These are phyloP conservation scores for Zele albiditarsus DNA, from an alignment of 2,888 invertebrate genomes.

Conservation along the genomic window DNA sequence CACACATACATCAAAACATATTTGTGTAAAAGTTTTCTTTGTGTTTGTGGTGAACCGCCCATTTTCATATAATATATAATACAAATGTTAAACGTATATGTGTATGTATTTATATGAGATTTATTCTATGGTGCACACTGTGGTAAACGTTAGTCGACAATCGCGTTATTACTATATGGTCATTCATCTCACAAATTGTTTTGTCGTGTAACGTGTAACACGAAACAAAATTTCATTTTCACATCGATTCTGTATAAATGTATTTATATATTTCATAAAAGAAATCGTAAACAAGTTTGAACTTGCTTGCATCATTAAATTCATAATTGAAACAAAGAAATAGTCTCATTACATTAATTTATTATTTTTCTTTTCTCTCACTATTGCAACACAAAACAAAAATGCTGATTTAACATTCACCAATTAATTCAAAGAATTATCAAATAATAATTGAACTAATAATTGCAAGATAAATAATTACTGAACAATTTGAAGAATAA, in stretches of 20 bases:
- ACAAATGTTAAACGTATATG: neutral
- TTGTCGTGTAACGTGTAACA: neutral
- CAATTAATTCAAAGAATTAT: no score
- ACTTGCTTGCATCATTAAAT: neutral
- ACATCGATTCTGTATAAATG: neutral
- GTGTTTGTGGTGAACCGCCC: neutral
- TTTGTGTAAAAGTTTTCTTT: neutral
- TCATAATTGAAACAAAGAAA: neutral
- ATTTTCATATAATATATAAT: neutral
- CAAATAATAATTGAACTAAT: no score
- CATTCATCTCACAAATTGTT: slow-evolving; percentile 37
- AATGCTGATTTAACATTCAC: no score
- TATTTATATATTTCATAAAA: neutral
- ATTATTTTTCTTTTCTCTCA: no score
- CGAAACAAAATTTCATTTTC: neutral
- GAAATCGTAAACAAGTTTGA: neutral
- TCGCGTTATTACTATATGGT: slow-evolving; percentile 39
- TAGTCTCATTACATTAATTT: no score
- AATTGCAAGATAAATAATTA: no score
- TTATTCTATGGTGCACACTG: slow-evolving; percentile 30
- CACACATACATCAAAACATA: neutral
- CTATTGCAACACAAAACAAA: no score
- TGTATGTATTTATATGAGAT: slow-evolving; percentile 21
- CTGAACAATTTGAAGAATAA: no score
- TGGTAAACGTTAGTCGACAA: slow-evolving; percentile 40